Percentiles rank a stretch among this genome's conserved stretches.
Evolutionary conservation across 2,888 invertebrate genomes (phyloP).

Genomic region (Gordius sp.): DNA sequence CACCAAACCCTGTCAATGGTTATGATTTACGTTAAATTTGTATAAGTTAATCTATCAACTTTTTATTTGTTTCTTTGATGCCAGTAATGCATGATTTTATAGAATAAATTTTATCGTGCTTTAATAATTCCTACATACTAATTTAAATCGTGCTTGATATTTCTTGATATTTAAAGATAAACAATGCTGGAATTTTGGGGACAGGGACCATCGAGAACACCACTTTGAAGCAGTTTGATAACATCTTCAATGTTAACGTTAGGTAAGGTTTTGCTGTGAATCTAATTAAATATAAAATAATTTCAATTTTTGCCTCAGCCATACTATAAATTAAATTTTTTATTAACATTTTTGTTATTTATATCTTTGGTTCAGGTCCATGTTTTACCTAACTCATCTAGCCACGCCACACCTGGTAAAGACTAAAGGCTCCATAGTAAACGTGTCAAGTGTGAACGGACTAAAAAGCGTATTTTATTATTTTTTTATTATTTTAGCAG

Average conservation of each 20-base stretch:
- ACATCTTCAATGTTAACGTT: conserved; percentile 61
- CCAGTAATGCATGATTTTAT: too few species aligned
- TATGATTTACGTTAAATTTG: too few species aligned
- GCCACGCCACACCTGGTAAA: conserved; percentile 55
- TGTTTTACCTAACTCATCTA: conserved; percentile 44
- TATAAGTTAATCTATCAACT: too few species aligned
- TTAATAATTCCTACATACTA: too few species aligned
- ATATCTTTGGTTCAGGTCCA: conserved; percentile 26
- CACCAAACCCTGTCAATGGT: too few species aligned
- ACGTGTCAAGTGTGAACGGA: conserved; percentile 77
- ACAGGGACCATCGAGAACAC: conserved; percentile 58
- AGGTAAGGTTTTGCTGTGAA: too few species aligned
- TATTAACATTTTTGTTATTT: conserved; percentile 20
- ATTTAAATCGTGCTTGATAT: too few species aligned
- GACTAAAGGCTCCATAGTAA: conserved; percentile 65
- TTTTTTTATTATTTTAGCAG: conserved; percentile 17
- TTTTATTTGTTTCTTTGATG: too few species aligned
- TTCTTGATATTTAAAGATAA: too few species aligned
- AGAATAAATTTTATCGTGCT: too few species aligned
- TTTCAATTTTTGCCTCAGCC: background rate
- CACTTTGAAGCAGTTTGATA: conserved; percentile 55
- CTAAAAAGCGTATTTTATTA: conserved; percentile 37
- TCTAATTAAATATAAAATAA: background rate
- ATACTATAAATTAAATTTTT: conserved; percentile 15
- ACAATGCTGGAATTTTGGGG: conserved; percentile 63